Evolutionary conservation across 2,797 vertebrate genomes (phyloP), one percentile per base, ranked within the genome.

Genomic region (Cirrhinus molitorella): DNA sequence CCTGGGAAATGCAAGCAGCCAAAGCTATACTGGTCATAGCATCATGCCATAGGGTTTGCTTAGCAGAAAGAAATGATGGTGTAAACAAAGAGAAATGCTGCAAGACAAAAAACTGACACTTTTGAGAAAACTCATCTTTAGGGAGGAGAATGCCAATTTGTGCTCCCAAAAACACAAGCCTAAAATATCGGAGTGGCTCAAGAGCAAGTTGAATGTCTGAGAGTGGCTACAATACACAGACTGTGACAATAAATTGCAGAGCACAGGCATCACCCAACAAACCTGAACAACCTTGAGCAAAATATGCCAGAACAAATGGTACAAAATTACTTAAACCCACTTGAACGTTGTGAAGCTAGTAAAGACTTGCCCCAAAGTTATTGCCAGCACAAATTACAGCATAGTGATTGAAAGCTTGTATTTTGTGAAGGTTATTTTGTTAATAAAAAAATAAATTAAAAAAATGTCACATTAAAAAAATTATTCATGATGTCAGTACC

Each of bases 221-320:
- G 19, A 37, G 11, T 79, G 13, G n/a, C 14, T 71, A n/a, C 13
- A 71, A 10, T 25, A 16, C 13, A 25, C 21, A 23, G 31, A 28
- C 28, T 37, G 12, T 40, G 7, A 19, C 13, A 40, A 78, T 65
- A 65, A 53, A 67, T 67, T 37, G 47, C 63, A 67, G 47, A 31
- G 47, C 21, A 37, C 43, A 49, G 31, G 4, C 59, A 23, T 79
- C 21, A 51, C 13, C 19, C 17, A 79, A 37, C 43, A 66, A 51
- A 79, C 63, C 43, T 31, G 59, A 66, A 66, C 23, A 78, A 49
- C 25, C 25, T 37, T 74, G 45, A 72, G 68, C 23, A 72, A 72
- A 49, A 75, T 43, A 43, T 43, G 59, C 43, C 43, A 51, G 3
- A 16, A 78, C n/a, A 80, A 43, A 68, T 40, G 3, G n/a, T 12